These are phyloP conservation scores for Colletes gigas DNA, from an alignment of 1,140 invertebrate species.

Conservation along the genomic window DNA sequence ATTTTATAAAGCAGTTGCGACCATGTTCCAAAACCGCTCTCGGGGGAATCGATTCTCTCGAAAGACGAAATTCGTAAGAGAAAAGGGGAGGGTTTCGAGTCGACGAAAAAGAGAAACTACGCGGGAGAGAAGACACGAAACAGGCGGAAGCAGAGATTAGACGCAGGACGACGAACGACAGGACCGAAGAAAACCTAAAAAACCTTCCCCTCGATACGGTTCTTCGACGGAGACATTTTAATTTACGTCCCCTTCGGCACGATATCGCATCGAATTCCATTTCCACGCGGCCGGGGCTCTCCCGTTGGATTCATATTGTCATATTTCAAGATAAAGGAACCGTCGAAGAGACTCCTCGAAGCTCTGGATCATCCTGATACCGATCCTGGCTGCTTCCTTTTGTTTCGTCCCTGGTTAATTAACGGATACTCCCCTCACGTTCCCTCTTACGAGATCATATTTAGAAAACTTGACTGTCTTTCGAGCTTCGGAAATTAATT, in stretches of 20 bases:
- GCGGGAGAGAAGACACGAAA: conserved; percentile 10
- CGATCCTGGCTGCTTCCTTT: background rate
- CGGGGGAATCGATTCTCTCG: conserved; percentile 63
- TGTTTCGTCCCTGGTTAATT: conserved; percentile 2
- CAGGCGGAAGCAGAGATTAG: conserved; percentile 37
- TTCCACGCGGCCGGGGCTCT: conserved; percentile 23
- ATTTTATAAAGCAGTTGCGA: conserved; percentile 52
- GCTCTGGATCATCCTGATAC: background rate
- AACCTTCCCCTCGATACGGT: conserved; percentile 42
- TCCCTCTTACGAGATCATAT: background rate
- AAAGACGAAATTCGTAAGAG: conserved; percentile 44
- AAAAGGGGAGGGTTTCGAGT: background rate
- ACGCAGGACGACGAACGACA: conserved; percentile 1
- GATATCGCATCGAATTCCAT: conserved; percentile 60
- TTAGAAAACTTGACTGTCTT: background rate
- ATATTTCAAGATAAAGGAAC: conserved; percentile 7
- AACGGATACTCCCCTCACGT: background rate
- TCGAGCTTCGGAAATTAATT: background rate
- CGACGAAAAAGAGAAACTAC: conserved; percentile 48
- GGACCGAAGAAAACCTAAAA: conserved; percentile 21
- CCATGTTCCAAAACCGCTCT: conserved; percentile 58
- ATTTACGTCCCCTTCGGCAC: conserved; percentile 64
- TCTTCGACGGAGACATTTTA: conserved; percentile 67
- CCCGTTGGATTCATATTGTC: conserved; percentile 47
- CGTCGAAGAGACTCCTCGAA: background rate